These are phyloP conservation scores for Gymnosoma rotundatum DNA, from an alignment of 2,888 invertebrate species.

Conservation along the genomic window DNA sequence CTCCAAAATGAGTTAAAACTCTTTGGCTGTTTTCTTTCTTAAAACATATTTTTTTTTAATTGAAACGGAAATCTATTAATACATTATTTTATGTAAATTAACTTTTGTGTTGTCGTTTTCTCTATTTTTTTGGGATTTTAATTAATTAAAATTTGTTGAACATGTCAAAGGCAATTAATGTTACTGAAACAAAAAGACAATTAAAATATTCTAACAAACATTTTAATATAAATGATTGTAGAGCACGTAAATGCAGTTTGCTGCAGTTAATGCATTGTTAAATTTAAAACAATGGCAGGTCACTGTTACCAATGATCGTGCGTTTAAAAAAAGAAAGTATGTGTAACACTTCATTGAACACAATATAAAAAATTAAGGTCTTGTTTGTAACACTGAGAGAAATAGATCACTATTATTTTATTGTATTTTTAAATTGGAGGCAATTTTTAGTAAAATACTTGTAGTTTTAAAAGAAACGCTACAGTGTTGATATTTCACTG, in stretches of 20 bases:
- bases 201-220: slow-evolving; percentile 33
- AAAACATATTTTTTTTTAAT: slow-evolving; percentile 5
- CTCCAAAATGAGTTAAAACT: slow-evolving; percentile 31
- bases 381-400: too few species aligned
- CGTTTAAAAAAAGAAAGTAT: too few species aligned
- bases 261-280: background rate
- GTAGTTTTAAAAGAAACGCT: too few species aligned
- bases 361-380: too few species aligned
- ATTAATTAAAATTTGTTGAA: slow-evolving; percentile 68
- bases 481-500: too few species aligned
- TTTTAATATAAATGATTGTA: slow-evolving; percentile 64
- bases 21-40: slow-evolving; percentile 16
- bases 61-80: slow-evolving; percentile 46
- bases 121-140: slow-evolving; percentile 22
- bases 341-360: too few species aligned
- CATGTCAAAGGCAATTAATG: slow-evolving; percentile 65
- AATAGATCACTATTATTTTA: too few species aligned
- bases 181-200: slow-evolving; percentile 9
- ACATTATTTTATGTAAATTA: slow-evolving; percentile 47
- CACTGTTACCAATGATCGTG: too few species aligned
- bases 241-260: slow-evolving; percentile 51
- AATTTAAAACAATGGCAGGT: too few species aligned
- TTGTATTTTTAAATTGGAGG: too few species aligned
- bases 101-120: background rate
- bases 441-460: too few species aligned